Percentiles rank a stretch among this genome's conserved stretches.
Evolutionary conservation across 1,140 invertebrate genomes (phyloP).

Genomic region (Drosophila repleta): DNA sequence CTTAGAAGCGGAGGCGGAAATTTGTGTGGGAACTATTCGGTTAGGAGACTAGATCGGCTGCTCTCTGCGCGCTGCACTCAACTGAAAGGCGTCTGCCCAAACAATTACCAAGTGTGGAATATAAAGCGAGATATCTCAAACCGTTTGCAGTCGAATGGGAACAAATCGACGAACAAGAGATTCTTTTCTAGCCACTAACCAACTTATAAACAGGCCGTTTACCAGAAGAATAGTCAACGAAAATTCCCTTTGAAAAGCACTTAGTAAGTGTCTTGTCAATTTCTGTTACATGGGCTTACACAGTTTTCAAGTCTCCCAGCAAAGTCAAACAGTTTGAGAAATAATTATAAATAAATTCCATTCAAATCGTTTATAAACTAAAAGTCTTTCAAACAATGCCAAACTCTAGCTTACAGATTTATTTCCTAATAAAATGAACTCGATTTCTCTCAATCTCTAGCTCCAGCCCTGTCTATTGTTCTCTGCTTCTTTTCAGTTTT

Average conservation of each 20-base stretch:
- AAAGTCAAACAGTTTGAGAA: not conserved
- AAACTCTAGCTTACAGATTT: too few species aligned
- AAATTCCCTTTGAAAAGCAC: not conserved
- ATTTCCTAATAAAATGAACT: too few species aligned
- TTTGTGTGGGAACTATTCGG: conserved; percentile 64
- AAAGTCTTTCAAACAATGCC: too few species aligned
- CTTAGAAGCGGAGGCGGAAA: conserved; percentile 62
- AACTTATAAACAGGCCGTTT: conserved; percentile 22
- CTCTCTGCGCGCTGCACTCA: conserved; percentile 1
- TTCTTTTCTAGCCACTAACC: conserved; percentile 17
- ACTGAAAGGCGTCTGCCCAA: conserved; percentile 59
- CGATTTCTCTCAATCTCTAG: not conserved
- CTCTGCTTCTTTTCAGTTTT: conserved; percentile 10
- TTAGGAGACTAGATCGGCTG: conserved; percentile 23
- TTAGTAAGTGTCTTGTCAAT: not conserved
- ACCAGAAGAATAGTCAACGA: not conserved
- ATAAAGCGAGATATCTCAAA: conserved; percentile 43
- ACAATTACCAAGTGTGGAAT: conserved; percentile 46
- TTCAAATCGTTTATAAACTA: too few species aligned
- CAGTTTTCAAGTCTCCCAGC: not conserved
- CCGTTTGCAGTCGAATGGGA: conserved; percentile 24
- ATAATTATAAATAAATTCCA: not conserved
- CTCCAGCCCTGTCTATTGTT: not conserved
- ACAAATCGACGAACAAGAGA: conserved; percentile 16
- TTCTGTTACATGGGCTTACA: not conserved